phyloP scores from a whole-genome alignment of 2,113 vertebrate genomes.

The Eublepharis macularius region DNA sequence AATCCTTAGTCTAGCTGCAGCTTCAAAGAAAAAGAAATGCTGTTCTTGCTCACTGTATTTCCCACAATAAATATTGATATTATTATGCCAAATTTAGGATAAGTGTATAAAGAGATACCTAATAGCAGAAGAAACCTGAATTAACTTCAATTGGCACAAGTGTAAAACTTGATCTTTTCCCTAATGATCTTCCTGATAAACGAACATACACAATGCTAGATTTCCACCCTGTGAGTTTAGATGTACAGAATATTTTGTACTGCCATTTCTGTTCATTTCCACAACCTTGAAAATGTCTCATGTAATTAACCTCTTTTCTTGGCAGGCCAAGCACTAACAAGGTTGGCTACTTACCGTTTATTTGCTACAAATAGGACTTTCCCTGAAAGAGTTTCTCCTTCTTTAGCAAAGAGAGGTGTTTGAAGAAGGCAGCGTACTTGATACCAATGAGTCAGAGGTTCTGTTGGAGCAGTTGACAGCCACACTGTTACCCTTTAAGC shows the following conservation, averaged over 20 bases:
- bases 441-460: slow-evolving; percentile 84
- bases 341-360: slow-evolving; percentile 66
- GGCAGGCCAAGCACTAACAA: neutral
- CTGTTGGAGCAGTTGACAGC: slow-evolving; percentile 80
- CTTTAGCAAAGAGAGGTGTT: slow-evolving; percentile 80
- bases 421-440: slow-evolving; percentile 82
- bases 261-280: neutral
- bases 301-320: neutral
- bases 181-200: neutral
- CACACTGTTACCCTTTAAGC: slow-evolving; percentile 76
- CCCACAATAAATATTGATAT: neutral
- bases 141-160: slow-evolving; percentile 4
- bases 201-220: neutral
- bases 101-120: neutral
- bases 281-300: neutral
- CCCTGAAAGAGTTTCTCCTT: slow-evolving; percentile 81
- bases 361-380: slow-evolving; percentile 76
- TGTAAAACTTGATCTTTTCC: neutral
- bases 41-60: neutral
- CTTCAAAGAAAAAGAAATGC: neutral
- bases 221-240: neutral
- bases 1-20: neutral
- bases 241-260: neutral
- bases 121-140: neutral
- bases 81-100: neutral